Base-by-base conservation (phyloP, 2,888 invertebrate species). In the Lordiphosa andalusiaca region DNA sequence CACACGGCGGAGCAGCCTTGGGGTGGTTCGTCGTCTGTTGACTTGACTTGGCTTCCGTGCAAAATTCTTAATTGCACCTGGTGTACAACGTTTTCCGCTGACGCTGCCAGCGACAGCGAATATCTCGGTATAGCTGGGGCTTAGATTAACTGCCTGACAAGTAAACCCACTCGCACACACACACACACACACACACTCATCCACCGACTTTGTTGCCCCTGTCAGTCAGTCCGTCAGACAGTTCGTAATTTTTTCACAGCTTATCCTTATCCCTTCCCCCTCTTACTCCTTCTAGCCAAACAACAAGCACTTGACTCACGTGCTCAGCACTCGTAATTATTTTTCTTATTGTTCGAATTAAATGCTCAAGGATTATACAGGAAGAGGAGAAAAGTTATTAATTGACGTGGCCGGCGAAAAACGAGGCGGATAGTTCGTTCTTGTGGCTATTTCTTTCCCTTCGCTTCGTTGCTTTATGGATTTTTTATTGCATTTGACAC, bases 71-170 rank as follows among this genome's bases (percentile, higher is more conserved):
- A 84, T 84, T 86, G 86, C 86, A 84, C 78, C 86, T 84, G 86
- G 82, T 78, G 82, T 78, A 72, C 68, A 61, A 64, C 61, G 66
- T 51, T 84, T 82, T 84, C 85, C 83, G 83, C 82, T 84, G 78
- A 84, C 75, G 64, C 72, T 63, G 76, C 73, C 67, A 56, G 52
- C 38, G 36, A 35, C 46, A 60, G 56, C 66, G 78, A 66, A 73
- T 81, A 84, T 77, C 84, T 80, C 81, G 68, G 84, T 76, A 69
- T 44, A 23, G 38, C 25, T 49, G 37, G 81, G 81, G 80, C 63
- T 85, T 75, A 86, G 86, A 86, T 86, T 86, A 87, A 86, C 84
- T 86, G 75, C 83, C 85, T 87, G 87, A 84, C 87, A 86, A 75
- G 73, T 76, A 76, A 76, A 73, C 84, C 76, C 76, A 71, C 69